Percentiles rank a stretch among this genome's conserved stretches.
Conservation (phyloP, 1,140 invertebrate species). For the Macrosteles quadrilineatus region DNA sequence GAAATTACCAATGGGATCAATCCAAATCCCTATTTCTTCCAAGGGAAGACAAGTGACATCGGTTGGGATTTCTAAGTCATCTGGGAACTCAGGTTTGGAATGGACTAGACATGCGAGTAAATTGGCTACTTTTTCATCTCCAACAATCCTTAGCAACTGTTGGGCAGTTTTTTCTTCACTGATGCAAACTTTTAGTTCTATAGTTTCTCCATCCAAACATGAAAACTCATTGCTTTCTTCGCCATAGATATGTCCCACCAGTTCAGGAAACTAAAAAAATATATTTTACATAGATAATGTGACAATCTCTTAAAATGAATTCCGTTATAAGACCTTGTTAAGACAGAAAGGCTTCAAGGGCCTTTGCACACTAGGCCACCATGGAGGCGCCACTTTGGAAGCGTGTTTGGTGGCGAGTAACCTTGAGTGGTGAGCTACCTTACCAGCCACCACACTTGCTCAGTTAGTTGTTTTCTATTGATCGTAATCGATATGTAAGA, state of each 20-base stretch:
- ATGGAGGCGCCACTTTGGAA: too few species aligned
- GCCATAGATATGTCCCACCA: constrained; percentile 71
- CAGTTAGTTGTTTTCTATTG: too few species aligned
- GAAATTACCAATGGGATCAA: constrained; percentile 88
- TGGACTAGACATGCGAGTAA: constrained; percentile 78
- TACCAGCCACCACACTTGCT: too few species aligned
- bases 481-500: too few species aligned
- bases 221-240: constrained; percentile 86
- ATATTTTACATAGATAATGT: constrained; percentile 19
- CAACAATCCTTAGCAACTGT: constrained; percentile 68
- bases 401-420: too few species aligned
- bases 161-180: constrained; percentile 62
- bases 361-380: too few species aligned
- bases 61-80: constrained; percentile 38
- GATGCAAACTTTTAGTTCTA: constrained; percentile 66
- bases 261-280: constrained; percentile 67
- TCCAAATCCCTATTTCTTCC: constrained; percentile 80
- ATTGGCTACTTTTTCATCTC: constrained; percentile 64
- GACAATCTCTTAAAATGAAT: too few species aligned
- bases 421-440: too few species aligned
- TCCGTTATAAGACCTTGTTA: too few species aligned
- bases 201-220: constrained; percentile 70
- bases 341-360: too few species aligned
- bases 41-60: constrained; percentile 43
- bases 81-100: constrained; percentile 51